Conservation (phyloP, 1,140 invertebrate genomes). For the Rhagoletis zephyria region DNA sequence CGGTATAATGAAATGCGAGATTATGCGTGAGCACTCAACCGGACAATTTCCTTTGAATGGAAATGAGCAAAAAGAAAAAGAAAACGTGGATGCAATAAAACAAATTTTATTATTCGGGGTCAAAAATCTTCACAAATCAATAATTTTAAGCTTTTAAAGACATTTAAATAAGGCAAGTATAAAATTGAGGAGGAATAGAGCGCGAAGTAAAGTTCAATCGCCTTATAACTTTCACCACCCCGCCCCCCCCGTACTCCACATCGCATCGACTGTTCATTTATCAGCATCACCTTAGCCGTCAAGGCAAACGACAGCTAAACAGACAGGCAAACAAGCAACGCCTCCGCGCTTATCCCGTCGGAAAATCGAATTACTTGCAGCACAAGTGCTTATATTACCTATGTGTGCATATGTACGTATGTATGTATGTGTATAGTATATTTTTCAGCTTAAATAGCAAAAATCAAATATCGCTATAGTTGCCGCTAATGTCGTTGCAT, state of each 20-base stretch:
- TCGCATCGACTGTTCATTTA: conserved; percentile 17
- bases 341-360: conserved; percentile 51
- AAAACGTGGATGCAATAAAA: background rate
- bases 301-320: background rate
- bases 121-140: background rate
- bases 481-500: conserved; percentile 1
- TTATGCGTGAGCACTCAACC: background rate
- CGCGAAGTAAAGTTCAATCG: background rate
- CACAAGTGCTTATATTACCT: background rate
- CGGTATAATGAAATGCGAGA: conserved; percentile 10
- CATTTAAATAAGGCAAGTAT: background rate
- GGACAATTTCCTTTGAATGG: background rate
- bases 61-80: background rate
- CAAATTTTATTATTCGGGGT: conserved; percentile 26
- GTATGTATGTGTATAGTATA: background rate
- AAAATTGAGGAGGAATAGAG: background rate
- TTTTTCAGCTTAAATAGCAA: background rate
- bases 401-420: background rate
- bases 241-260: background rate
- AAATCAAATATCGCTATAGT: conserved; percentile 28
- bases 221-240: background rate
- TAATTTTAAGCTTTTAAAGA: background rate
- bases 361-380: conserved; percentile 56
- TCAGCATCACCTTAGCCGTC: conserved; percentile 54
- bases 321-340: conserved; percentile 49